These are phyloP conservation scores for Caenorhabditis japonica DNA, from an alignment of 2,888 invertebrate species.

Conservation along the genomic window DNA sequence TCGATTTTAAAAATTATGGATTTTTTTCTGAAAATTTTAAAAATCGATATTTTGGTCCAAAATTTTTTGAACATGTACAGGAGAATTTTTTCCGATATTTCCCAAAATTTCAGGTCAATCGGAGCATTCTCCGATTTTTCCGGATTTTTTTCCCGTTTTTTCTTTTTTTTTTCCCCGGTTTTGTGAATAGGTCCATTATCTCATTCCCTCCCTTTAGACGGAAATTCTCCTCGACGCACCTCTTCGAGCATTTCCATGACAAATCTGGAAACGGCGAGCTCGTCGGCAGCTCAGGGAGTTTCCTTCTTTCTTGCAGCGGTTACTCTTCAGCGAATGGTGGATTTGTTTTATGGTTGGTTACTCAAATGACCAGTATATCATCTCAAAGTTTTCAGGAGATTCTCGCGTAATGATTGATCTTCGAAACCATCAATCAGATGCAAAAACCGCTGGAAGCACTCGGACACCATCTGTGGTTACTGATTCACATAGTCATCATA, in stretches of 20 bases:
- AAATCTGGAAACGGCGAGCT: slow-evolving; percentile 33
- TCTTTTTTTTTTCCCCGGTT: no score
- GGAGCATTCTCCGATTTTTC: no score
- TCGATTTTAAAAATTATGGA: no score
- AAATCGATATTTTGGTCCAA: no score
- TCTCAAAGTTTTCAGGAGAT: slow-evolving; percentile 63
- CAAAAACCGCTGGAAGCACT: slow-evolving; percentile 18
- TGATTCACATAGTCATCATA: slow-evolving; percentile 45
- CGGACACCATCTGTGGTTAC: slow-evolving; percentile 33
- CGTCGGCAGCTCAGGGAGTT: slow-evolving; percentile 56
- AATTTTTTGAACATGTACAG: no score
- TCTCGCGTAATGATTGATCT: slow-evolving; percentile 40
- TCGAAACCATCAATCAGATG: slow-evolving; percentile 7
- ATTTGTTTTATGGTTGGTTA: slow-evolving; percentile 72
- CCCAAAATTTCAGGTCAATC: no score
- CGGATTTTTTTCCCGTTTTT: no score
- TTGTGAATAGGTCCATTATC: slow-evolving; percentile 5
- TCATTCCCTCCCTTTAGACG: slow-evolving; percentile 38
- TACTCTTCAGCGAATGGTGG: slow-evolving; percentile 70
- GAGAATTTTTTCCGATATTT: no score
- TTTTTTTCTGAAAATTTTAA: no score
- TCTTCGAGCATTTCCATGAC: slow-evolving; percentile 40
- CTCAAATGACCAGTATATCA: no score
- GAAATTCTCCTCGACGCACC: slow-evolving; percentile 37
- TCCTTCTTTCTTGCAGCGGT: slow-evolving; percentile 72